Base-by-base conservation (phyloP, 2,888 invertebrate species). In the Drosophila nr. perissopoda region DNA sequence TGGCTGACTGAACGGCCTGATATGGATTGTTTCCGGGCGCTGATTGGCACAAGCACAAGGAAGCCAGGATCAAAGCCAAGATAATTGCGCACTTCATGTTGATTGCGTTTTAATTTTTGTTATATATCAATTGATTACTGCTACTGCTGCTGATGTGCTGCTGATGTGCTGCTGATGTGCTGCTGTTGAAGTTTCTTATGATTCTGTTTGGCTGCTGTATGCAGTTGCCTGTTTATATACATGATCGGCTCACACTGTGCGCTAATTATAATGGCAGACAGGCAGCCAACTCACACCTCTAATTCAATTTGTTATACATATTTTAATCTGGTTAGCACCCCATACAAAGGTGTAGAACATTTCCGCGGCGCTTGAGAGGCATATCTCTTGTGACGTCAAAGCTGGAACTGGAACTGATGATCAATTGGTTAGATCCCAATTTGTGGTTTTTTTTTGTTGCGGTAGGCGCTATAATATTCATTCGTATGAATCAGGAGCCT, bases 251-350 rank as follows among this genome's bases (percentile, higher is more conserved):
- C 58, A 58, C 65, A 66, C 58, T 64, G 61, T 48, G 57, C 67
- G 88, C 78, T 88, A 89, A 85, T 89, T 85, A 68, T 79, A 75
- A 75, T 65, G 68, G 38, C 82, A 76, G 89, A 72, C 74, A 63
- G 42, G n/a, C 77, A 52, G 65, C 33, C 63, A 61, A 66, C 64
- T 56, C 34, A 52, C 51, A 56, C 42, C 49, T 76, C 85, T 82
- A 79, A 87, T 76, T 89, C 49, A 57, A 76, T 76, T 74, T 59
- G 66, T 29, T 49, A 58, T 66, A 48, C 68, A 73, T 83, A 66
- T 74, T 83, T 69, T 36, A 31, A 31, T 46, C 49, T 52, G 62
- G 69, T 85, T 89, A 89, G 69, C 84, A 75, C 75, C 63, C 57
- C 7, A 36, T 13, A 13, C n/a, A n/a, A 25, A 27, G 34, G 25